Percentiles rank a stretch among this genome's conserved stretches.
Conservation (phyloP, 92 coral and sea anemone species). For the Chrysogorgia sp. region DNA sequence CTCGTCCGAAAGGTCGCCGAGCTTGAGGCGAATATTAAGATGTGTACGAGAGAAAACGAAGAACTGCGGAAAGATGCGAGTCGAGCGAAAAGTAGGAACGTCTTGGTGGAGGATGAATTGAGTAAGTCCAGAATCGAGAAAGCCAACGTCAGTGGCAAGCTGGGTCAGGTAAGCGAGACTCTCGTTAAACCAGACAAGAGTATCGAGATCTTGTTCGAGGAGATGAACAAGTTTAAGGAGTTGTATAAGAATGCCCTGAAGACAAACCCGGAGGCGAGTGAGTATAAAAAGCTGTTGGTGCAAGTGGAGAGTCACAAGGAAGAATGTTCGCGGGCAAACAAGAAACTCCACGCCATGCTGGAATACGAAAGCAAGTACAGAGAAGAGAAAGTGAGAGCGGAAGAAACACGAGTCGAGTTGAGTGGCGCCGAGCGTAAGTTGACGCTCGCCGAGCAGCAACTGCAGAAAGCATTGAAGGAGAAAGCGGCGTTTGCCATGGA, state of each 20-base stretch:
- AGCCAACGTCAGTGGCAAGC: slow-evolving; percentile 28
- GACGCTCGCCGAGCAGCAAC: slow-evolving; percentile 28
- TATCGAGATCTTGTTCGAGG: slow-evolving; percentile 8
- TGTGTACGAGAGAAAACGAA: slow-evolving; percentile 44
- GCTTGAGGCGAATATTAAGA: slow-evolving; percentile 42
- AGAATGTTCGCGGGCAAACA: background rate
- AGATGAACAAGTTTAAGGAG: slow-evolving; percentile 20
- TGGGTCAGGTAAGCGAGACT: slow-evolving; percentile 22
- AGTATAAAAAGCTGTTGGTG: background rate
- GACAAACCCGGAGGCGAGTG: slow-evolving; percentile 13
- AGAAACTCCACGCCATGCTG: slow-evolving; percentile 5
- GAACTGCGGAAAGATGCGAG: slow-evolving; percentile 31
- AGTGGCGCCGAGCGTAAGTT: slow-evolving; percentile 26
- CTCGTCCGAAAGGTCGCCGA: slow-evolving; percentile 14
- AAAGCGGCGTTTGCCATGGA: slow-evolving; percentile 29
- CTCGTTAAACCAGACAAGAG: slow-evolving; percentile 1
- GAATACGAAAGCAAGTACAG: slow-evolving; percentile 21
- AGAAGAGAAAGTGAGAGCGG: slow-evolving; percentile 8
- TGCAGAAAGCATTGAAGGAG: slow-evolving; percentile 27
- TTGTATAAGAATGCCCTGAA: slow-evolving; percentile 26
- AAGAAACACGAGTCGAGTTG: background rate
- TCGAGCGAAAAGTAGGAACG: slow-evolving; percentile 25
- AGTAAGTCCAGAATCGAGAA: slow-evolving; percentile 31
- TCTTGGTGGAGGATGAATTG: slow-evolving; percentile 46
- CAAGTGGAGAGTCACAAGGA: slow-evolving; percentile 11